A percentile compares a stretch with the other conserved stretches of the same genome.
Evolutionary conservation across 2,113 vertebrate genomes (phyloP).

Genomic region (Albula glossodonta): DNA sequence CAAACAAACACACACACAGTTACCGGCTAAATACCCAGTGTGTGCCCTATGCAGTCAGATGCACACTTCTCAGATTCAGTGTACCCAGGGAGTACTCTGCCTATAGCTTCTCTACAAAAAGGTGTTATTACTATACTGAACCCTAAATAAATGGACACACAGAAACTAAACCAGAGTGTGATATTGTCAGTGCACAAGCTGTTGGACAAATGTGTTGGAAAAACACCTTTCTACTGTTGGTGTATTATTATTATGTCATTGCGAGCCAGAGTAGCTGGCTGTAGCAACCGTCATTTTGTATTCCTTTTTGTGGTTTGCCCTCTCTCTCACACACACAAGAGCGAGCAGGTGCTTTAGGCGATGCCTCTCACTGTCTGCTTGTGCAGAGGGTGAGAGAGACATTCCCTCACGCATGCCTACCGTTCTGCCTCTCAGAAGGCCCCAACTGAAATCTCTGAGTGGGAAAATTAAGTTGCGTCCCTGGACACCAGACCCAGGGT

Average conservation of each 20-base stretch:
- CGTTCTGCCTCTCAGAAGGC: background rate
- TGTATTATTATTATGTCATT: conserved; percentile 5
- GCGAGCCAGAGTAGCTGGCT: background rate
- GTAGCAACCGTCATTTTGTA: background rate
- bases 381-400: background rate
- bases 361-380: background rate
- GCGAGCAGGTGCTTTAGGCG: background rate
- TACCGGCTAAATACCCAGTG: background rate
- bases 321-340: background rate
- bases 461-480: background rate
- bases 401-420: background rate
- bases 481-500: background rate
- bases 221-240: background rate
- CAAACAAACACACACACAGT: conserved; percentile 32
- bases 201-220: background rate
- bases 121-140: background rate
- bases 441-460: too few species aligned
- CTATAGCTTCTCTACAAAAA: background rate
- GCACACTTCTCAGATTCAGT: background rate
- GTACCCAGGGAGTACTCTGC: background rate
- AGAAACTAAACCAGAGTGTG: background rate
- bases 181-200: background rate
- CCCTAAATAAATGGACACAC: background rate
- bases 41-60: background rate
- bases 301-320: background rate